Evolutionary conservation across 2,888 invertebrate genomes (phyloP).

Genomic region (Amphipyra tragopoginis): DNA sequence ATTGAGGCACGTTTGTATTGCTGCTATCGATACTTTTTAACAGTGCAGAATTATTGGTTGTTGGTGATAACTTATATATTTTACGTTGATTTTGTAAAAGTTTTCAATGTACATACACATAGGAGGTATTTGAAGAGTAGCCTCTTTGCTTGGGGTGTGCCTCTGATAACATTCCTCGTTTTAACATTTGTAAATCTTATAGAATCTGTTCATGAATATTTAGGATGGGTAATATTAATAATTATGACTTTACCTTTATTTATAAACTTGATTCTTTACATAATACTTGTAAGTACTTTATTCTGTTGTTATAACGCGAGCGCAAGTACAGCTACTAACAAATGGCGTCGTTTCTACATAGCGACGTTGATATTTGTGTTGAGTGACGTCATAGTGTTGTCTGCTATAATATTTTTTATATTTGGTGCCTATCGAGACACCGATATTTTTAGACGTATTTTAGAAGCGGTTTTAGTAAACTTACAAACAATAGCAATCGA

Average conservation of each 20-base stretch:
- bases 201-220: too few species aligned
- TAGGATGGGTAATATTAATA: not conserved
- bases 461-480: not conserved
- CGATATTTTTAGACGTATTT: not conserved
- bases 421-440: too few species aligned
- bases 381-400: constrained; percentile 1
- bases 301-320: constrained; percentile 10
- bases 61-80: constrained; percentile 47
- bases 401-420: constrained; percentile 14
- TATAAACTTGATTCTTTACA: constrained; percentile 29
- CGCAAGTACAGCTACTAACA: not conserved
- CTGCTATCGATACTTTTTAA: too few species aligned
- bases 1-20: too few species aligned
- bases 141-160: constrained; percentile 44
- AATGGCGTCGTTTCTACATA: constrained; percentile 5
- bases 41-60: constrained; percentile 47
- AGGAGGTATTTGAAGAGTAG: constrained; percentile 38
- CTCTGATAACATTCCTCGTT: constrained; percentile 27
- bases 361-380: constrained; percentile 1
- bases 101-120: constrained; percentile 18
- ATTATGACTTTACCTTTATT: constrained; percentile 29
- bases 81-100: constrained; percentile 46
- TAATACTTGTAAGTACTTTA: constrained; percentile 24
- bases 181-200: too few species aligned
- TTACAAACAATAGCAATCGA: constrained; percentile 17